Base-by-base conservation (phyloP, 2,888 invertebrate genomes). In the Adela reaumurella region DNA sequence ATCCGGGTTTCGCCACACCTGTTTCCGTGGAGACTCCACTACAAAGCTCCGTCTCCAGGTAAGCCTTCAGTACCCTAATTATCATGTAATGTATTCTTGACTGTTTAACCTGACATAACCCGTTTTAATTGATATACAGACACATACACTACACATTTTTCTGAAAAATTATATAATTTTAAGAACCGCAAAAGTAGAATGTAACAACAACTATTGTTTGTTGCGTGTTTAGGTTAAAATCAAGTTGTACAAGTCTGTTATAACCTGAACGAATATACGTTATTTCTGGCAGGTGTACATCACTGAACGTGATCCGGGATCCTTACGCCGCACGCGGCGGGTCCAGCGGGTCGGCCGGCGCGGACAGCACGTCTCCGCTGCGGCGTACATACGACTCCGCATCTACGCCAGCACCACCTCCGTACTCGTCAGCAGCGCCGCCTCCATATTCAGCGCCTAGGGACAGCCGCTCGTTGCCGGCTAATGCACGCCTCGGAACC, bases 1-100 rank as follows among this genome's bases (percentile, higher is more conserved):
- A 90, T 70, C 85, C 84, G 57, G 89, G 87, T 53, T 89, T 87
- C 68, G 88, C 87, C 55, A 90, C 90, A 49, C 90, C 90, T 10
- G 86, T 92, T 50, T 92, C 92, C 45, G 87, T 89, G 51, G 94
- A 94, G 71, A 94, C 94, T 52, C 92, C 92, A 49, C 82, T 94
- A 56, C 91, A 90, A 68, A 90, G 91, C 69, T 87, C 90, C 51
- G 90, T 92, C 54, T 92, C 92, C 46, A 85, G 91, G 76, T 89
- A n/a, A n/a, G n/a, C n/a, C n/a, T n/a, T n/a, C n/a, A n/a, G n/a
- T n/a, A n/a, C n/a, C n/a, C n/a, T n/a, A n/a, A n/a, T n/a, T n/a
- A n/a, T n/a, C n/a, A n/a, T n/a, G n/a, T n/a, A n/a, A n/a, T n/a
- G n/a, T n/a, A n/a, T n/a, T n/a, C n/a, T n/a, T n/a, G n/a, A n/a